phyloP scores from a whole-genome alignment of 2,797 vertebrate species.

The Sebastes umbrosus region DNA sequence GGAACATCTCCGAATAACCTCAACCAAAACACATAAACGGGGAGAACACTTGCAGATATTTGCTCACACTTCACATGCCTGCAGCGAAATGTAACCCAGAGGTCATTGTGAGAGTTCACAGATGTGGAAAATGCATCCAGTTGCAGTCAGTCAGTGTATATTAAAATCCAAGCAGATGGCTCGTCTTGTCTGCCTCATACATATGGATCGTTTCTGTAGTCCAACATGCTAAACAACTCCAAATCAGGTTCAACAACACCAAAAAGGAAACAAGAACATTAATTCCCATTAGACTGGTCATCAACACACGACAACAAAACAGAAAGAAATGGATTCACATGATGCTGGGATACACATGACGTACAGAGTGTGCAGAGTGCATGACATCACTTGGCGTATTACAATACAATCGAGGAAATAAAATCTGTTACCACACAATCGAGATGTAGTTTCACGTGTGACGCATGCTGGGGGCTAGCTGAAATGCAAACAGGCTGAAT shows the following conservation, averaged over 20 bases:
- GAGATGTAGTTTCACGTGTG: neutral
- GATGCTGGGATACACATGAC: neutral
- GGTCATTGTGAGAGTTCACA: slow-evolving; percentile 3
- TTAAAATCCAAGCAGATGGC: slow-evolving; percentile 18
- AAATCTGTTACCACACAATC: neutral
- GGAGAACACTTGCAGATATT: neutral
- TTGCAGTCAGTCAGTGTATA: slow-evolving; percentile 19
- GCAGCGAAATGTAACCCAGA: slow-evolving; percentile 15
- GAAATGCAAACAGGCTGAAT: slow-evolving; percentile 22
- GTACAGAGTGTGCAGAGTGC: neutral
- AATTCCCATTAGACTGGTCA: neutral
- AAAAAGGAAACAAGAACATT: neutral
- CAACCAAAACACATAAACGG: neutral
- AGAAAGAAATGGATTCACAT: neutral
- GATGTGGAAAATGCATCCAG: slow-evolving; percentile 31
- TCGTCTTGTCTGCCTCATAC: neutral
- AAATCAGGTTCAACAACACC: neutral
- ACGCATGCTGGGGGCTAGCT: slow-evolving; percentile 22
- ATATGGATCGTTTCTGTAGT: neutral
- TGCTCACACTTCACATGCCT: slow-evolving; percentile 34
- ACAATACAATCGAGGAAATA: neutral
- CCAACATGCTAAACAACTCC: slow-evolving; percentile 22
- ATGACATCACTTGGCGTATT: neutral
- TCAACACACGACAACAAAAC: neutral
- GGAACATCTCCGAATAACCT: neutral